Percentiles rank a stretch among this genome's conserved stretches.
Evolutionary conservation across 2,797 vertebrate genomes (phyloP).

Genomic region (Molothrus ater): DNA sequence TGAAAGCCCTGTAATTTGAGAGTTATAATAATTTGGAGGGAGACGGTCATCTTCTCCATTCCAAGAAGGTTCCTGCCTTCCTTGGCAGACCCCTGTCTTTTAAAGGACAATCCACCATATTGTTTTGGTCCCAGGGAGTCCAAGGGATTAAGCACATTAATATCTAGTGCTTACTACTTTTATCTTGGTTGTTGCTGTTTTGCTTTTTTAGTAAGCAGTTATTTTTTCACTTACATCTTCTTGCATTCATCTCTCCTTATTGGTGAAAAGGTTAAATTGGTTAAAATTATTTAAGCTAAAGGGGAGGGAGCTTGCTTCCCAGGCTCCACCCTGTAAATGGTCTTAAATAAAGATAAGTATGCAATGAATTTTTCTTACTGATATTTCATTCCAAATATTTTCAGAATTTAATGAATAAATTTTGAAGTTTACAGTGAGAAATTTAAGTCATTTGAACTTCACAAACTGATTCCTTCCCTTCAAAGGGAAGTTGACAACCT

Average conservation of each 20-base stretch:
- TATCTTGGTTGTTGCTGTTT: background rate
- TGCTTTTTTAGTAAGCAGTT: background rate
- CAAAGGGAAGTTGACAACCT: background rate
- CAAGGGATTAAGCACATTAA: background rate
- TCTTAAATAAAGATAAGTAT: background rate
- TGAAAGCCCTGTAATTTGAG: background rate
- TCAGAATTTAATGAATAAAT: background rate
- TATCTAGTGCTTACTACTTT: background rate
- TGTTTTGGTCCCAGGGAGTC: background rate
- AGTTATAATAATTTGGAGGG: background rate
- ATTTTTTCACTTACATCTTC: background rate
- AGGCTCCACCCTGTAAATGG: background rate
- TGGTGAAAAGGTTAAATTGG: background rate
- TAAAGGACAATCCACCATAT: background rate
- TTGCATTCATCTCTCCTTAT: background rate
- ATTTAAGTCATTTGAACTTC: background rate
- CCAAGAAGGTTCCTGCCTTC: background rate
- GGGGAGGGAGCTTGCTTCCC: background rate
- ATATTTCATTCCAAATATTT: background rate
- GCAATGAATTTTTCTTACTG: background rate
- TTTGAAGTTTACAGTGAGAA: background rate
- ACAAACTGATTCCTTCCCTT: background rate
- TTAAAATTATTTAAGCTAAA: background rate
- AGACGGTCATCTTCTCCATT: background rate
- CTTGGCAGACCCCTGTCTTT: background rate